Evolutionary conservation across 2,888 invertebrate genomes (phyloP).

Genomic region (Epistrophe eligans): DNA sequence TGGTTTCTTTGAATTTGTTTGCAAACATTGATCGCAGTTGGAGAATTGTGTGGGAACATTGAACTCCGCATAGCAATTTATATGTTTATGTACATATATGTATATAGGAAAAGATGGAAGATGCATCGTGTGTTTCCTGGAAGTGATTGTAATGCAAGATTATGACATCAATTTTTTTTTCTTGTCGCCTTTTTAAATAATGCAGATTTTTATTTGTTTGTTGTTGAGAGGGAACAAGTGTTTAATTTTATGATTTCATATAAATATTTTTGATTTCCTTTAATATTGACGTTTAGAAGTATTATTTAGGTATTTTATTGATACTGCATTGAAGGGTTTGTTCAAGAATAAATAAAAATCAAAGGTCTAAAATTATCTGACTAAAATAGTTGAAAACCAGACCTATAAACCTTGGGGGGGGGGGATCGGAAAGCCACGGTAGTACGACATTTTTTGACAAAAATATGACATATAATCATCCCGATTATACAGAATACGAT

Average conservation of each 20-base stretch:
- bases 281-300: slow-evolving; percentile 25
- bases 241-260: slow-evolving; percentile 32
- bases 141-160: slow-evolving; percentile 75
- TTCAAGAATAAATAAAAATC: too few species aligned
- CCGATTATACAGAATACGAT: too few species aligned
- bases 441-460: too few species aligned
- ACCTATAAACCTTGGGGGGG: too few species aligned
- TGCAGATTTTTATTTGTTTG: slow-evolving; percentile 13
- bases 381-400: too few species aligned
- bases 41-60: slow-evolving; percentile 67
- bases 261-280: background rate
- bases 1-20: slow-evolving; percentile 59
- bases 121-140: slow-evolving; percentile 68
- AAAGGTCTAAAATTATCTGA: too few species aligned
- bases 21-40: slow-evolving; percentile 68
- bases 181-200: slow-evolving; percentile 40
- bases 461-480: too few species aligned
- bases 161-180: slow-evolving; percentile 58
- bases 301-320: slow-evolving; percentile 54
- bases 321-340: background rate
- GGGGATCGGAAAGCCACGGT: too few species aligned
- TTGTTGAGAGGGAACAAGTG: slow-evolving; percentile 9
- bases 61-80: slow-evolving; percentile 47
- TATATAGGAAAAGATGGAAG: slow-evolving; percentile 36
- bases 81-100: too few species aligned